A percentile compares a stretch with the other conserved stretches of the same genome.
These are phyloP conservation scores for Calliopsis andreniformis DNA, from an alignment of 1,140 invertebrate species.

Conservation along the genomic window DNA sequence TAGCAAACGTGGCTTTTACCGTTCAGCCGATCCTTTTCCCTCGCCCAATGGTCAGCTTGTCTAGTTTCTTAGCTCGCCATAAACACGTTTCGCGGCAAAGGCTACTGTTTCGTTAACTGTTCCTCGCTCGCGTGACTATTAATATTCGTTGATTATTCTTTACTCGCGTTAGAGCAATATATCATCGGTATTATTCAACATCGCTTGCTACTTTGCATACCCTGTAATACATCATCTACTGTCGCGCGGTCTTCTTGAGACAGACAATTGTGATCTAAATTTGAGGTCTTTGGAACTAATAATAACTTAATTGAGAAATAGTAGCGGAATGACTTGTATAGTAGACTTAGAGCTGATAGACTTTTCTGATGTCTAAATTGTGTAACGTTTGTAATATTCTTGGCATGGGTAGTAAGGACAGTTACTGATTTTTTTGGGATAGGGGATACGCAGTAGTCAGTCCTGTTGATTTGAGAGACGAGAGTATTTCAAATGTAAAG, in stretches of 20 bases:
- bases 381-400: too few relatives aligned
- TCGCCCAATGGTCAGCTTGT: neutral
- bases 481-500: too few relatives aligned
- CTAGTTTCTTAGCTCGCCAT: conserved; percentile 7
- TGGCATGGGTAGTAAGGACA: too few relatives aligned
- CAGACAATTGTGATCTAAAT: neutral
- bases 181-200: neutral
- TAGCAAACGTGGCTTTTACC: neutral
- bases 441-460: too few relatives aligned
- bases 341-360: too few relatives aligned
- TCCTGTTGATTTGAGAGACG: too few relatives aligned
- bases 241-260: too few relatives aligned
- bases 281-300: too few relatives aligned
- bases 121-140: conserved; percentile 2
- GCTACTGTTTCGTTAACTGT: conserved; percentile 40
- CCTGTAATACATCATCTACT: neutral
- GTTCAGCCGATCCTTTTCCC: conserved; percentile 2
- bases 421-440: too few relatives aligned
- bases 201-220: neutral
- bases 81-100: conserved; percentile 24
- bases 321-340: too few relatives aligned
- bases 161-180: neutral
- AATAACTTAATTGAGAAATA: too few relatives aligned
- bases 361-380: too few relatives aligned
- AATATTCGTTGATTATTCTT: neutral